These are phyloP conservation scores for Lordiphosa clarofinis DNA, from an alignment of 1,140 invertebrate species.

Conservation along the genomic window DNA sequence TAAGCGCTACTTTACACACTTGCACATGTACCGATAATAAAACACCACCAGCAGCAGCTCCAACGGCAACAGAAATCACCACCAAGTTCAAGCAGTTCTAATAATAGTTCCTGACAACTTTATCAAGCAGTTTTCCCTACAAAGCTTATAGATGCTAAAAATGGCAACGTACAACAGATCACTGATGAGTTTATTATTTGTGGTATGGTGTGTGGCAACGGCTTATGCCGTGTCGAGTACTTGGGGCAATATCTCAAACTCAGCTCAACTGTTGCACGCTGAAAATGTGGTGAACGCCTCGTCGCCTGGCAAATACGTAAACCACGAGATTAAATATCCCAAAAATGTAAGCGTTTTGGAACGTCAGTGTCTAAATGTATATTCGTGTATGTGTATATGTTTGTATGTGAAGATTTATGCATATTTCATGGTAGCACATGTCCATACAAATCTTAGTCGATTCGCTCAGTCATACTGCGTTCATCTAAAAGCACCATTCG, in stretches of 20 bases:
- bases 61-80: conserved; percentile 12
- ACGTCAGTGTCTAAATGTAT: conserved; percentile 1
- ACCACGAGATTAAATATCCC: conserved; percentile 66
- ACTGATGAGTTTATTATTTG: conserved; percentile 17
- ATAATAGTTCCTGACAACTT: conserved; percentile 16
- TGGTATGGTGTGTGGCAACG: conserved; percentile 36
- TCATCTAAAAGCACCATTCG: neutral
- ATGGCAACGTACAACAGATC: conserved; percentile 22
- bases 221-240: conserved; percentile 57
- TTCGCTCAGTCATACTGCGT: neutral
- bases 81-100: conserved; percentile 24
- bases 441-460: too few relatives aligned
- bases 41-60: conserved; percentile 4
- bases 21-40: conserved; percentile 19
- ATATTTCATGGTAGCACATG: neutral
- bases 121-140: conserved; percentile 4
- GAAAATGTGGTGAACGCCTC: conserved; percentile 61
- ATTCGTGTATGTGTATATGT: neutral
- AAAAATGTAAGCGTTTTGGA: conserved; percentile 54
- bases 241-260: conserved; percentile 68
- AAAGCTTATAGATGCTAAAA: conserved; percentile 5
- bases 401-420: neutral
- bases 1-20: conserved; percentile 14
- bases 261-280: conserved; percentile 61
- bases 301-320: conserved; percentile 59